Base-by-base conservation (phyloP, 2,113 vertebrate genomes). In the Hypomesus transpacificus region DNA sequence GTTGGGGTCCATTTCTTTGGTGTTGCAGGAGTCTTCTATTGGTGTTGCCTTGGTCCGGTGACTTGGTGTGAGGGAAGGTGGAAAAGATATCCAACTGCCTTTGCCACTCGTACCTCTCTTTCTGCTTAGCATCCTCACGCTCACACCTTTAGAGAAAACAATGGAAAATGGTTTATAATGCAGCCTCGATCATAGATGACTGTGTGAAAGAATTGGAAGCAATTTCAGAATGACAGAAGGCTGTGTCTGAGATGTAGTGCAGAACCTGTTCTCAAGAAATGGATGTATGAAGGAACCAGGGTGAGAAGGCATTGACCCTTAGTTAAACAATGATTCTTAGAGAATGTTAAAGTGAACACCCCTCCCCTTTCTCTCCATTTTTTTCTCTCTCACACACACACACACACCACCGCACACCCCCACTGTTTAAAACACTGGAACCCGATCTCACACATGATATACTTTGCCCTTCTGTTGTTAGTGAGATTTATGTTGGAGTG, bases 401-500 rank as follows among this genome's bases (percentile, higher is more conserved):
- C 59, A 24, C 26, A 28, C 28, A 9, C 14, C 50, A 51, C 24
- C 8, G 28, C 26, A 9, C 59, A 26, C 28, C 17, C 24, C 17
- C 24, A 18, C 17, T 53, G 14, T 22, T 6, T 50, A 14, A 7
- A 14, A 34, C 53, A 65, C 70, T 16, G 14, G 51, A 52, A 61
- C 75, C 59, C 26, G 71, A 60, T 24, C 59, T 5, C 59, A 61
- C 59, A 22, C 21, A 61, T 56, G 20, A 28, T 14, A 26, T 22
- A 14, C 39, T 46, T 28, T 39, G n/a, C 56, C 69, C 51, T 59
- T 73, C 74, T 69, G 72, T 85, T 70, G 24, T 87, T 89, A 86
- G 79, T 63, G 60, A 80, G 83, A 87, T 89, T 89, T 84, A 89
- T 84, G 77, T 73, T 51, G 20, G 14, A 77, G 59, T 54, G 14